These are phyloP conservation scores for Ornithoptera alexandrae DNA, from an alignment of 2,888 invertebrate species.

Conservation along the genomic window DNA sequence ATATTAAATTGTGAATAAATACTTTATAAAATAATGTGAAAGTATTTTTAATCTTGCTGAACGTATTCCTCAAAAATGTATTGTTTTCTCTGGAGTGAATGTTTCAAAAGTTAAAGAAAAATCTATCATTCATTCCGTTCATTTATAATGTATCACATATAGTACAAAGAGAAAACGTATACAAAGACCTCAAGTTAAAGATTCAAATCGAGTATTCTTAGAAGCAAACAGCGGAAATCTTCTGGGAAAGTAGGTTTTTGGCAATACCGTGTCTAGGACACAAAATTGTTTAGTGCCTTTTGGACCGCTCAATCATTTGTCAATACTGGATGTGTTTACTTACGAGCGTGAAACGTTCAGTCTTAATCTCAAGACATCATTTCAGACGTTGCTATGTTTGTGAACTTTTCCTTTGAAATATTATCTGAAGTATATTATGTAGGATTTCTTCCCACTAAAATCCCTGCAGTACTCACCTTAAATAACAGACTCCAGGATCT, in stretches of 20 bases:
- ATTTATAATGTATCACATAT: conserved; percentile 5
- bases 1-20: not conserved
- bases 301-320: conserved; percentile 11
- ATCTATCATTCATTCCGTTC: not conserved
- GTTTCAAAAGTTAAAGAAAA: not conserved
- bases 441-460: too few species aligned
- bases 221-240: conserved; percentile 8
- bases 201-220: conserved; percentile 22
- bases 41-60: not conserved
- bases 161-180: conserved; percentile 9
- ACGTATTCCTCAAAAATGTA: not conserved
- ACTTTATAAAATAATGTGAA: not conserved
- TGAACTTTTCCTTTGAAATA: too few species aligned
- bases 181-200: conserved; percentile 13
- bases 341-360: not conserved
- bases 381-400: too few species aligned
- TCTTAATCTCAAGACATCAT: conserved; percentile 5
- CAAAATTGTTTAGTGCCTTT: conserved; percentile 18
- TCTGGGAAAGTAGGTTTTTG: conserved; percentile 14
- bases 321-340: conserved; percentile 13
- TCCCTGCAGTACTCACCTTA: too few species aligned
- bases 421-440: too few species aligned
- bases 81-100: not conserved
- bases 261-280: conserved; percentile 7
- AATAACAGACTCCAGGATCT: too few species aligned